Base-by-base conservation (phyloP, 2,888 invertebrate species). In the Cantharis rufa region DNA sequence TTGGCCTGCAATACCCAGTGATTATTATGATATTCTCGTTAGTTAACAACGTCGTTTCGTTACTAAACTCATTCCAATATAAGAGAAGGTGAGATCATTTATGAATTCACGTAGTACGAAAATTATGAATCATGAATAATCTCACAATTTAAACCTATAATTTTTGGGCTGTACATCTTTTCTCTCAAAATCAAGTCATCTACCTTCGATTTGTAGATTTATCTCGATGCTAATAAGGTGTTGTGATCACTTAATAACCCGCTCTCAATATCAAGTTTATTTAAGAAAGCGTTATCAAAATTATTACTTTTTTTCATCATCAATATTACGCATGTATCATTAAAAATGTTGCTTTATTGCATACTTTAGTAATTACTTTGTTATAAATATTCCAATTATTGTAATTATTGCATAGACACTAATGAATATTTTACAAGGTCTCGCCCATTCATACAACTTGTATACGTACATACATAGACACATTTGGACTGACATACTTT, bases 131-230 rank as follows among this genome's bases (percentile, higher is more conserved):
- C 64, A 66, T 48, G 48, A 48, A 48, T 48, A 48, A 48, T 48
- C 48, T 48, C n/a, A 48, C 64, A 24, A 66, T 66, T 63, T 71
- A 72, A 63, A 69, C 69, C 79, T 75, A 72, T 79, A 80, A 80
- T 80, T 80, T 79, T 72, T 70, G 24, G 80, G 74, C 63, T 76
- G 78, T 69, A 70, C 82, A 79, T 79, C 80, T 78, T 80, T 82
- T 82, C 81, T 81, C 78, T 80, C 82, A 80, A 81, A 84, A 85
- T 85, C 85, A 85, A 85, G 85, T 85, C 85, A 85, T 85, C 85
- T 83, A 77, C 78, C 76, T 81, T 82, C 82, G 83, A 83, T 84
- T 83, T 82, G 83, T 84, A 77, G 82, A 84, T 82, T 82, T 84
- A 84, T 84, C 82, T 82, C 80, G 83, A 82, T 82, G 80, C 79